Evolutionary conservation across 2,797 vertebrate genomes (phyloP).

Genomic region (Melanotaenia trifasciata): DNA sequence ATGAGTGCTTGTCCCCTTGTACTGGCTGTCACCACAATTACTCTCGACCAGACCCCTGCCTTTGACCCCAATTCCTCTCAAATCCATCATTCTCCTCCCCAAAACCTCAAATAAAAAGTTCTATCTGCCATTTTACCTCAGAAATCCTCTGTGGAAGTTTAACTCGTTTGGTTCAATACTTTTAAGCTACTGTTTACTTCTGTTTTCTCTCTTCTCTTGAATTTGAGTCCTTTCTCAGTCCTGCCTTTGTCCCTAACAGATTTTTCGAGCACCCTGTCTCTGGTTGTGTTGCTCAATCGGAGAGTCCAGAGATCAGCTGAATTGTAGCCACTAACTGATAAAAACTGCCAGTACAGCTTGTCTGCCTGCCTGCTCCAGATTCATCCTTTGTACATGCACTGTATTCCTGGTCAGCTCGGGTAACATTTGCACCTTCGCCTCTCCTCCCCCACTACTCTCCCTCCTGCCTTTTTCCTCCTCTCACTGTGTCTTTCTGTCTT

Average conservation of each 20-base stretch:
- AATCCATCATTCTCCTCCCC: conserved; percentile 67
- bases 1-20: conserved; percentile 67
- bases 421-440: conserved; percentile 50
- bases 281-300: conserved; percentile 72
- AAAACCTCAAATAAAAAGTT: conserved; percentile 52
- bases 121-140: conserved; percentile 29
- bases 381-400: conserved; percentile 53
- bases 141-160: conserved; percentile 20
- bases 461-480: conserved; percentile 18
- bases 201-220: neutral
- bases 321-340: conserved; percentile 70
- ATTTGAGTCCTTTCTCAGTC: conserved; percentile 12
- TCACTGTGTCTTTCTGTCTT: conserved; percentile 6
- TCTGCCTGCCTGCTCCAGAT: conserved; percentile 57
- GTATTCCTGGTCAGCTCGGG: conserved; percentile 55
- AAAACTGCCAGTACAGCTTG: conserved; percentile 54
- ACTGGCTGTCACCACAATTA: conserved; percentile 70
- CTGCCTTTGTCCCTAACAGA: conserved; percentile 52
- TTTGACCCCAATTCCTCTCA: conserved; percentile 45
- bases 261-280: conserved; percentile 36
- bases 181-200: conserved; percentile 7
- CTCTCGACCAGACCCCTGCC: conserved; percentile 47
- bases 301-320: conserved; percentile 83
- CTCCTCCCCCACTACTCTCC: conserved; percentile 22
- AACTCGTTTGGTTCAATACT: conserved; percentile 7